Evolutionary conservation across 2,888 invertebrate genomes (phyloP).

Genomic region (Nezara viridula): DNA sequence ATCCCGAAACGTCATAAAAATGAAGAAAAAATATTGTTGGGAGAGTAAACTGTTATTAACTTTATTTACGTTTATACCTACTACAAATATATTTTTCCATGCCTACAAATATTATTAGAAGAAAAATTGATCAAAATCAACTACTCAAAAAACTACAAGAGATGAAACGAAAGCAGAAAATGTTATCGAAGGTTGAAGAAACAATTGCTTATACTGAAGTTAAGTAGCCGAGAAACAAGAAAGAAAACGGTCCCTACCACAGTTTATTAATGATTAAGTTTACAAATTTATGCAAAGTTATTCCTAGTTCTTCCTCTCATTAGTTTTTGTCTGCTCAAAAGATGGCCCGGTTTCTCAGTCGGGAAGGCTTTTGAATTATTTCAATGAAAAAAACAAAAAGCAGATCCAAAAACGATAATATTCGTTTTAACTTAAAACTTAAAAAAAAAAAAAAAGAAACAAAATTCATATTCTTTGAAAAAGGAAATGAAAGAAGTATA

Average conservation of each 20-base stretch:
- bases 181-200: background rate
- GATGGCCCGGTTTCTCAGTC: background rate
- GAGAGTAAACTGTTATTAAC: no score
- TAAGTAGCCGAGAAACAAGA: background rate
- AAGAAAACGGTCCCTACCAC: background rate
- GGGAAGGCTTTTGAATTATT: background rate
- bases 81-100: no score
- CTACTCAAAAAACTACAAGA: background rate
- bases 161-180: background rate
- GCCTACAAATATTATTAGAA: no score
- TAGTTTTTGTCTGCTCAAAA: background rate
- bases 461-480: no score
- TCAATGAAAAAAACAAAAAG: background rate
- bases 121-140: no score
- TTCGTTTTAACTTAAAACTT: no score
- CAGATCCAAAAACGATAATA: no score
- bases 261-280: constrained; percentile 27
- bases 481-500: no score
- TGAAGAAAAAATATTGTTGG: no score
- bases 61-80: no score
- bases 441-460: no score
- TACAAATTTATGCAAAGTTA: constrained; percentile 32
- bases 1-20: no score
- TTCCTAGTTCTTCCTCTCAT: constrained; percentile 9
- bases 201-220: background rate